Conservation (phyloP, 2,113 vertebrate species). For the Symphodus melops region DNA sequence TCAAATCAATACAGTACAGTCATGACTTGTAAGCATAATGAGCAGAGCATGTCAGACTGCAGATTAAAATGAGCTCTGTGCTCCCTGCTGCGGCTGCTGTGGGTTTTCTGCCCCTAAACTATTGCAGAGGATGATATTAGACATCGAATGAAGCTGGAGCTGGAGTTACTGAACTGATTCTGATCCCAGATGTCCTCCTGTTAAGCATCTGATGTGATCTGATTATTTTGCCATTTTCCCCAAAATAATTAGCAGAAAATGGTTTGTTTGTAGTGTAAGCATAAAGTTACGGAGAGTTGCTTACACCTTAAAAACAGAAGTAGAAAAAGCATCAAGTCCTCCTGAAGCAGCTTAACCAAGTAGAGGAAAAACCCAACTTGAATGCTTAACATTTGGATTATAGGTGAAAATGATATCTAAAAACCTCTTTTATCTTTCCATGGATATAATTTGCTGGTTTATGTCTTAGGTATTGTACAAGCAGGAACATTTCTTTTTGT, state of each 20-base stretch:
- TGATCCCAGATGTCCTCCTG: slow-evolving; percentile 16
- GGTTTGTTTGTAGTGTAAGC: not conserved
- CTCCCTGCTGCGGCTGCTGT: not conserved
- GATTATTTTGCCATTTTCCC: not conserved
- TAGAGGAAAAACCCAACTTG: slow-evolving; percentile 20
- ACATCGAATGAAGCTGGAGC: slow-evolving; percentile 31
- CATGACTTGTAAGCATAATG: slow-evolving; percentile 58
- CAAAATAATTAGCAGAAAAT: not conserved
- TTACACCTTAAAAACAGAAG: not conserved
- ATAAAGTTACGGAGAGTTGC: slow-evolving; percentile 2
- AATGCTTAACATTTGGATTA: no score
- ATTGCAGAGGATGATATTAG: slow-evolving; percentile 13
- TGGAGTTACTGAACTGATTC: not conserved
- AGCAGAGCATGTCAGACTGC: slow-evolving; percentile 14
- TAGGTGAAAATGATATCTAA: no score
- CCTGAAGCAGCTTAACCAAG: slow-evolving; percentile 8
- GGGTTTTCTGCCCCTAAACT: slow-evolving; percentile 28
- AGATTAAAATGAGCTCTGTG: slow-evolving; percentile 31
- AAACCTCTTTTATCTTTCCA: not conserved
- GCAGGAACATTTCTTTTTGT: no score
- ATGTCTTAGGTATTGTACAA: no score
- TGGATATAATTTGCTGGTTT: not conserved
- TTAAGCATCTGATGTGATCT: not conserved
- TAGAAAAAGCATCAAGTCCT: not conserved
- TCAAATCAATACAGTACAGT: slow-evolving; percentile 43